Percentiles rank a stretch among this genome's conserved stretches.
phyloP scores from a whole-genome alignment of 2,888 invertebrate genomes.

The Spilosoma lubricipeda region DNA sequence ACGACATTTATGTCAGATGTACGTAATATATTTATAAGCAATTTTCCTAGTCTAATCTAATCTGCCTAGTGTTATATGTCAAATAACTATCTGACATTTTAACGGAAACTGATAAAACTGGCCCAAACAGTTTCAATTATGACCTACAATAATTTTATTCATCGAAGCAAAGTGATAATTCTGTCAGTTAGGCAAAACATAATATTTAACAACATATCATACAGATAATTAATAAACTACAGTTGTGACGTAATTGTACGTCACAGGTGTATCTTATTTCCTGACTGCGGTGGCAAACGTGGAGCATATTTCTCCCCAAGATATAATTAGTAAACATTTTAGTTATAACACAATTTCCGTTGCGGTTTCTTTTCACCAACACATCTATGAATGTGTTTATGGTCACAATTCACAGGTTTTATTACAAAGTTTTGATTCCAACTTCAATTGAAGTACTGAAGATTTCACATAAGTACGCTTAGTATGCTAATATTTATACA shows the following conservation, averaged over 20 bases:
- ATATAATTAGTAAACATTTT: no score
- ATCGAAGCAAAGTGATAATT: background rate
- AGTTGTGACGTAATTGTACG: background rate
- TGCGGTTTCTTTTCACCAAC: no score
- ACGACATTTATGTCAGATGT: no score
- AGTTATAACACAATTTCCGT: no score
- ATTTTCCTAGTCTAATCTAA: no score
- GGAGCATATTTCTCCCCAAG: no score
- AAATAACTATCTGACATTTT: no score
- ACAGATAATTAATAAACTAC: background rate
- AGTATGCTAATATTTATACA: slow-evolving; percentile 16
- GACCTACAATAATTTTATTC: background rate
- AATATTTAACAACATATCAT: background rate
- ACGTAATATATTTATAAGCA: no score
- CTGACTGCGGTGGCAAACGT: no score
- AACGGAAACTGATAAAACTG: no score
- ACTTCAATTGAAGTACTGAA: background rate
- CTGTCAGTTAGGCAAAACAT: background rate
- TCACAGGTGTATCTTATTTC: background rate
- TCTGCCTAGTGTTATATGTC: no score
- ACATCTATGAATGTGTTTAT: no score
- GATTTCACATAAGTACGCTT: background rate
- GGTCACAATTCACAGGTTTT: background rate
- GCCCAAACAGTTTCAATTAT: background rate
- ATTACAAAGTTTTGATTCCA: background rate